Evolutionary conservation across 2,888 invertebrate species (phyloP).

Genomic region (Strigamia maritima): DNA sequence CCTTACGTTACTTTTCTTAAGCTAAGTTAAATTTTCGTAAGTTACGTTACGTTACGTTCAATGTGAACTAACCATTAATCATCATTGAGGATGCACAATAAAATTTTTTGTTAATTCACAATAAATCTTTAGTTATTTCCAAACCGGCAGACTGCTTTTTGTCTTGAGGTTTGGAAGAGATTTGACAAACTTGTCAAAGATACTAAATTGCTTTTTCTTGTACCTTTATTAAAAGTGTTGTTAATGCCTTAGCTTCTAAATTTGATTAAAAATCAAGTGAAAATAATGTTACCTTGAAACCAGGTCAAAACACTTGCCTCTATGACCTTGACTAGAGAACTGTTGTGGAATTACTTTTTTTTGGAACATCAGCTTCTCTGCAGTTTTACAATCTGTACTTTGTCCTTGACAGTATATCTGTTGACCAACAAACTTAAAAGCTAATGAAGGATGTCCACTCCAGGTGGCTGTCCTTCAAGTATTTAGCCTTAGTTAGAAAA

Average conservation of each 20-base stretch:
- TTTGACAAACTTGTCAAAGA: background rate
- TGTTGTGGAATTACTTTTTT: no score
- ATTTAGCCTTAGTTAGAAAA: background rate
- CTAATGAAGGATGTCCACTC: background rate
- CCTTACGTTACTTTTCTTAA: no score
- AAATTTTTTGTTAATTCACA: no score
- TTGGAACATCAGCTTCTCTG: no score
- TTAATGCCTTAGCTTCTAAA: background rate
- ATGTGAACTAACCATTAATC: no score
- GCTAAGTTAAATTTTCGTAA: no score
- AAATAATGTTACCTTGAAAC: background rate
- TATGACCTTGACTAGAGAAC: background rate
- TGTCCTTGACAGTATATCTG: background rate
- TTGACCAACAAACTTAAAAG: background rate
- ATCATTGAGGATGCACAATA: no score
- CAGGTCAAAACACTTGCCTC: conserved; percentile 4
- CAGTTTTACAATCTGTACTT: background rate
- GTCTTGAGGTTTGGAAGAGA: background rate
- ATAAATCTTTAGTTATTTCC: no score
- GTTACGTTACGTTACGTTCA: no score
- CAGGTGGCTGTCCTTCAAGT: background rate
- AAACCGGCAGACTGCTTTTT: no score
- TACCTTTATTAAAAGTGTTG: background rate
- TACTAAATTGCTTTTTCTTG: no score
- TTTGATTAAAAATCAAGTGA: background rate